A percentile compares a stretch with the other conserved stretches of the same genome.
These are phyloP conservation scores for Albula goreensis DNA, from an alignment of 2,113 vertebrate species.

Conservation along the genomic window DNA sequence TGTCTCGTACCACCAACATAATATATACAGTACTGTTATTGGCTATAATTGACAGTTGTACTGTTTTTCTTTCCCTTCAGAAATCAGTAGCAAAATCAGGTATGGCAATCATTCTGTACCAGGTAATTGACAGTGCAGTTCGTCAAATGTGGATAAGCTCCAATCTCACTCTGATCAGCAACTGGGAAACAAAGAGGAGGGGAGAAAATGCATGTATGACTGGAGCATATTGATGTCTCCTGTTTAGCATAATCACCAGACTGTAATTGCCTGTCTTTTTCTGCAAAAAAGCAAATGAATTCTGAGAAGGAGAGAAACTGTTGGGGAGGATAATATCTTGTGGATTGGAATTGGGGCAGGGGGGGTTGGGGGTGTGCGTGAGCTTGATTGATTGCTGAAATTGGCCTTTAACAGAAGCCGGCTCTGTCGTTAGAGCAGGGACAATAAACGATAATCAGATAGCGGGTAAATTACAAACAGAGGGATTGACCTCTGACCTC, in stretches of 20 bases:
- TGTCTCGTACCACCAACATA: too few relatives aligned
- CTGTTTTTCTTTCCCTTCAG: constrained; percentile 1
- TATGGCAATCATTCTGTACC: constrained; percentile 31
- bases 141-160: constrained; percentile 38
- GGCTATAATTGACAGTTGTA: constrained; percentile 27
- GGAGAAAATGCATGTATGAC: constrained; percentile 31
- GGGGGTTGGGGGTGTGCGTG: constrained; percentile 48
- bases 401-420: constrained; percentile 43
- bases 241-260: constrained; percentile 49
- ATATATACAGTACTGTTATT: not conserved
- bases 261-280: constrained; percentile 47
- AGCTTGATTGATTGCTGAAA: constrained; percentile 53
- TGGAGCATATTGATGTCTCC: constrained; percentile 42
- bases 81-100: constrained; percentile 20
- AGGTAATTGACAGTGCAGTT: constrained; percentile 39
- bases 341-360: too few relatives aligned
- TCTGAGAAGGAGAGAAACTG: constrained; percentile 36
- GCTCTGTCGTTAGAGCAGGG: constrained; percentile 40
- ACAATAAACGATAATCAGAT: constrained; percentile 52
- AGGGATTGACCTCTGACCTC: constrained; percentile 42
- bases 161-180: constrained; percentile 24
- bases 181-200: not conserved
- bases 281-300: constrained; percentile 50
- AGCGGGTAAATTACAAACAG: constrained; percentile 45
- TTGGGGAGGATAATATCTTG: constrained; percentile 41